Base-by-base conservation (phyloP, 1,140 invertebrate species). In the Mactra quadrangularis region DNA sequence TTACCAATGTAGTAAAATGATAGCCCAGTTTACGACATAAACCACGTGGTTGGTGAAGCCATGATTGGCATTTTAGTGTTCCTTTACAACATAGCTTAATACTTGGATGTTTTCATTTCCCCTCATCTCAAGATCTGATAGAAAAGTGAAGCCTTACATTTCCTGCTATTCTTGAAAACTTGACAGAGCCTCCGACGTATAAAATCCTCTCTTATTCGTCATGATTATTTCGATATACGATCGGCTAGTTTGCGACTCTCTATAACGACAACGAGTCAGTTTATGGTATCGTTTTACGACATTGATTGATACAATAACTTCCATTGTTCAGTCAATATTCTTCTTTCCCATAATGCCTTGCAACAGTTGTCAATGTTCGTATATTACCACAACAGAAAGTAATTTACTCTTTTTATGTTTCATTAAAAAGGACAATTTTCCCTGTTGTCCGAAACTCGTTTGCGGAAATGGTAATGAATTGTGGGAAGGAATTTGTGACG, bases 261-360 rank as follows among this genome's bases (percentile, higher is more conserved):
- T 76, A 50, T 76, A 45, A 62, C 72, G 72, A 76, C 72, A 76
- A 52, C 15, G 55, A 62, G 55, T 50, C 55, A 53, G 29, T 76
- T 76, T 60, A 60, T 53, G 72, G 55, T 62, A 62, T 76, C 57
- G 38, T 31, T 60, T 76, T 60, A 76, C 72, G 72, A 76, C 72
- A 76, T 59, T 76, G 72, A 76, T 33, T 59, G 57, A 76, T 76
- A 76, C 57, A 22, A 50, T 29, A 7, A 22, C 22, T 17, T 60
- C 33, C 57, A 13, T 76, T 76, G 72, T 76, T 76, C 57, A 52
- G 35, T 59, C 35, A n/a, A n/a, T 31, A 53, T 38, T 76, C 72
- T 31, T 57, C 38, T 7, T 41, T 41, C 38, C 38, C 45, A 59
- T 27, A 25, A 25, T 31, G 13, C n/a, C 17, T 47, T 35, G 22